A percentile compares a stretch with the other conserved stretches of the same genome.
Conservation (phyloP, 2,113 vertebrate genomes). For the Pristiophorus japonicus region DNA sequence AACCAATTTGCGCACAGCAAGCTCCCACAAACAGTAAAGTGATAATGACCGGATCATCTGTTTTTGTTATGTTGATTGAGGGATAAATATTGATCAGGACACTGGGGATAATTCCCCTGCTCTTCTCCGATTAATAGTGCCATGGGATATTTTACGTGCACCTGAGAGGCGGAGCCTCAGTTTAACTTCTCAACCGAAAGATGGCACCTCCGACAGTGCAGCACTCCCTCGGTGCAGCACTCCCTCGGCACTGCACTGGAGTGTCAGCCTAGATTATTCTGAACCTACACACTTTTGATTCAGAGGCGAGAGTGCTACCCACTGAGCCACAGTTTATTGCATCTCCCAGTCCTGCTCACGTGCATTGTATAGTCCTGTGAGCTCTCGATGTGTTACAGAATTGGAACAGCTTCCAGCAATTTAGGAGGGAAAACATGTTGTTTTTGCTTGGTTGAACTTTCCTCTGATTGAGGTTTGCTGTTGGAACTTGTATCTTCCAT, state of each 20-base stretch:
- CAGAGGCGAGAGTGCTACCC: not conserved
- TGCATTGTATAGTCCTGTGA: not conserved
- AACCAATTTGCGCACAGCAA: too few species aligned
- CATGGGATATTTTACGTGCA: not conserved
- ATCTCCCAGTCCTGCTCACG: not conserved
- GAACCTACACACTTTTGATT: not conserved
- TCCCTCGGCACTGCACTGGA: not conserved
- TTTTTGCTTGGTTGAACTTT: not conserved
- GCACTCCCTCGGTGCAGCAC: not conserved
- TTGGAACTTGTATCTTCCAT: constrained; percentile 1
- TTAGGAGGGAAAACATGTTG: too few species aligned
- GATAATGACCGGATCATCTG: not conserved
- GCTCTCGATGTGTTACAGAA: not conserved
- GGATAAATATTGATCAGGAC: not conserved
- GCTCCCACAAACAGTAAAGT: not conserved
- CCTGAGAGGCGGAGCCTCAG: not conserved
- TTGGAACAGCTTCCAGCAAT: not conserved
- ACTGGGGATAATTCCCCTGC: not conserved
- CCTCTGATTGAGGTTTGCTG: constrained; percentile 1
- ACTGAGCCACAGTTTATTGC: not conserved
- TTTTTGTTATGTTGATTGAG: not conserved
- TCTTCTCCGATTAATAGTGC: not conserved
- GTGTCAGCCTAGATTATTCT: not conserved
- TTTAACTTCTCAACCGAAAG: not conserved
- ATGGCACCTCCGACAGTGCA: not conserved